These are phyloP conservation scores for Pavo muticus DNA, from an alignment of 2,113 vertebrate genomes.

Conservation along the genomic window DNA sequence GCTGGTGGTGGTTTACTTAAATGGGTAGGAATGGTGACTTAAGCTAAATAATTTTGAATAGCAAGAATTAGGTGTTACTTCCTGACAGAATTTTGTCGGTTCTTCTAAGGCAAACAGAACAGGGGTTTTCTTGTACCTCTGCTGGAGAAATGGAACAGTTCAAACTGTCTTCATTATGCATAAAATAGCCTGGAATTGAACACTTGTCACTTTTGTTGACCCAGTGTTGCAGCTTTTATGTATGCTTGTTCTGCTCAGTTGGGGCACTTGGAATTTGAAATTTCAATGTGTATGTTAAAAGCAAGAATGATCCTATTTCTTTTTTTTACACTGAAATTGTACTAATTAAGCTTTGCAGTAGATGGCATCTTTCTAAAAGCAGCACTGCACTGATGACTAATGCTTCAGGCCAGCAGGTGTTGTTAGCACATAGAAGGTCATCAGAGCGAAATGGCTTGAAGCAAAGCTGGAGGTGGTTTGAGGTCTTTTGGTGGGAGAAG, in stretches of 20 bases:
- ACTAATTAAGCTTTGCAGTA: background rate
- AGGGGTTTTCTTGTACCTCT: rapidly evolving
- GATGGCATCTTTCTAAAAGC: background rate
- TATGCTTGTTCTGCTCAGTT: background rate
- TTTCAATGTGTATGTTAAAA: background rate
- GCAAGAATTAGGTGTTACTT: background rate
- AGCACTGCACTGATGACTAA: background rate
- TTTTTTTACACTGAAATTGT: background rate
- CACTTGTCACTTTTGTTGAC: background rate
- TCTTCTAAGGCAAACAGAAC: too few species aligned
- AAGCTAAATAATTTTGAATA: background rate
- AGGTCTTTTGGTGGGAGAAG: background rate
- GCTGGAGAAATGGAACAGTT: background rate
- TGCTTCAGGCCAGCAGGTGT: background rate
- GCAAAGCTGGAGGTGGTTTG: background rate
- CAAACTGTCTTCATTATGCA: background rate
- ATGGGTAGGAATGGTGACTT: background rate
- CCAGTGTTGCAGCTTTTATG: rapidly evolving
- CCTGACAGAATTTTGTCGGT: background rate
- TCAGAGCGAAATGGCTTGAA: background rate
- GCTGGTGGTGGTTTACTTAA: background rate
- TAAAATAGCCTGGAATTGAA: background rate
- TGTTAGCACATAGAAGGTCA: background rate
- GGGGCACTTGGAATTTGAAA: background rate
- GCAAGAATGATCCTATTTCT: too few species aligned